Conservation (phyloP, 2,888 invertebrate genomes). For the Nomada lathburiana region DNA sequence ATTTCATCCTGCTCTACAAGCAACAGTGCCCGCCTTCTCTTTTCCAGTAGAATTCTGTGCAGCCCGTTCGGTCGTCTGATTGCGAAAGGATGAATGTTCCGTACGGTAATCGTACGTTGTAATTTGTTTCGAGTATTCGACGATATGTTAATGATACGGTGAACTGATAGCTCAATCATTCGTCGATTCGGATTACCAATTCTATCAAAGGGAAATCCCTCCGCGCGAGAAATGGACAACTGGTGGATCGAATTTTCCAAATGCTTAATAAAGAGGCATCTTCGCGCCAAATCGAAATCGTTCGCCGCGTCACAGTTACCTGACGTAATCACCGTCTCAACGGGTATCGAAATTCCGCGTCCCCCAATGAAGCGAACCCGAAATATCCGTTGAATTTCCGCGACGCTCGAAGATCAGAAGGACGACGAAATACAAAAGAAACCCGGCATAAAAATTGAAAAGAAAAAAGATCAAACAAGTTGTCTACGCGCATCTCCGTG, state of each 20-base stretch:
- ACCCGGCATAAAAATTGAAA: not conserved
- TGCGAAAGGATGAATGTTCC: not conserved
- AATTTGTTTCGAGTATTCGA: slow-evolving; percentile 3
- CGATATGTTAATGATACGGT: not conserved
- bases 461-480: not conserved
- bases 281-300: no score
- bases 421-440: not conserved
- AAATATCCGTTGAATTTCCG: no score
- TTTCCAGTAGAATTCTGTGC: not conserved
- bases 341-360: no score
- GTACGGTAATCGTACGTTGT: not conserved
- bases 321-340: no score
- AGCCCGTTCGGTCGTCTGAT: not conserved
- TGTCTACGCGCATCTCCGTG: not conserved
- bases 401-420: not conserved
- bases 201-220: no score
- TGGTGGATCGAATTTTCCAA: no score
- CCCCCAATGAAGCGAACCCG: no score
- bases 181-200: no score
- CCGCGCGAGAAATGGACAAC: no score
- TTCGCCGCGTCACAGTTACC: no score
- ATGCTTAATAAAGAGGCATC: no score
- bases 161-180: not conserved
- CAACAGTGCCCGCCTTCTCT: slow-evolving; percentile 65
- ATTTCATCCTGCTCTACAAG: slow-evolving; percentile 75